A percentile compares a stretch with the other conserved stretches of the same genome.
These are phyloP conservation scores for Takifugu rubripes DNA, from an alignment of 2,797 vertebrate species.

Conservation along the genomic window DNA sequence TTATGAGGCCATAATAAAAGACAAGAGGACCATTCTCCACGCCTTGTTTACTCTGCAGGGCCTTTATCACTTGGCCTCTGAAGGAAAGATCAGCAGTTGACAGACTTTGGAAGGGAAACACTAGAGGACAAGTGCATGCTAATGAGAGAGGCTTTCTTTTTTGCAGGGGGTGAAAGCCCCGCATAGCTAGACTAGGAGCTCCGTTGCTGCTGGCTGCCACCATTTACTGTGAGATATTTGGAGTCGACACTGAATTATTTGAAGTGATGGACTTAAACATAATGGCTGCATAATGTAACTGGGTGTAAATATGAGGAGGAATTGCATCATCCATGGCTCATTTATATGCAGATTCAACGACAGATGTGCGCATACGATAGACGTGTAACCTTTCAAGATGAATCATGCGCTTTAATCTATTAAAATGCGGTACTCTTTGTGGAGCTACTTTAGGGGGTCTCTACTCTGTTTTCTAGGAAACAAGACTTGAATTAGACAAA, in stretches of 20 bases:
- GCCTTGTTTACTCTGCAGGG: conserved; percentile 53
- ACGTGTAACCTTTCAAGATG: background rate
- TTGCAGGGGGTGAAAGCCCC: conserved; percentile 30
- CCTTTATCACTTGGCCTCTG: conserved; percentile 43
- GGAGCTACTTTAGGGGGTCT: no score
- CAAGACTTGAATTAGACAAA: no score
- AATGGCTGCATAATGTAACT: conserved; percentile 29
- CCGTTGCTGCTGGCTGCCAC: conserved; percentile 10
- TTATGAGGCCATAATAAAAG: conserved; percentile 50
- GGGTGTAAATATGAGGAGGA: conserved; percentile 10
- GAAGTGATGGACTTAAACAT: conserved; percentile 21
- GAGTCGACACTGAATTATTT: conserved; percentile 14
- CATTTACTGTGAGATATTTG: conserved; percentile 1
- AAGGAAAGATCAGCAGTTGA: conserved; percentile 41
- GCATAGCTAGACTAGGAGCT: conserved; percentile 16
- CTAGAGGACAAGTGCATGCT: conserved; percentile 52
- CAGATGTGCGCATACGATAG: background rate
- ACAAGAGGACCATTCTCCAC: conserved; percentile 55
- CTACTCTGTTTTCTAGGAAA: no score
- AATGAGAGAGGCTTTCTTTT: conserved; percentile 38
- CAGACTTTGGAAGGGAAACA: conserved; percentile 44
- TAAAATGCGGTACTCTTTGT: no score
- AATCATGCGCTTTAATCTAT: no score
- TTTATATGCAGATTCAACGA: background rate
- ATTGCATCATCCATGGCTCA: conserved; percentile 35